Conservation (phyloP, 2,888 invertebrate genomes). For the Drosophila formosana region DNA sequence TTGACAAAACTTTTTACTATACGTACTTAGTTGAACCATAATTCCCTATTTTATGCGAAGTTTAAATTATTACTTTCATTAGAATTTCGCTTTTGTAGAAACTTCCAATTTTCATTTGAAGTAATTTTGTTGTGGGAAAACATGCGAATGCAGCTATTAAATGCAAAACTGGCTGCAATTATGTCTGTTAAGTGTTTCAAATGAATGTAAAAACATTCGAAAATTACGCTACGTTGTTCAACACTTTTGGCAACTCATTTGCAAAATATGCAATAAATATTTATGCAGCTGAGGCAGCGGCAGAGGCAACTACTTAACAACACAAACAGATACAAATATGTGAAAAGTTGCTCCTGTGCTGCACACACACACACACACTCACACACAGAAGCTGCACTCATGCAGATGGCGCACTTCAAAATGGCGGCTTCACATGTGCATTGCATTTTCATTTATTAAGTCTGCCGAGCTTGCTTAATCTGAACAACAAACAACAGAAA, state of each 20-base stretch:
- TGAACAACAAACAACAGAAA: constrained; percentile 52
- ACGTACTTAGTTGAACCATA: too few relatives aligned
- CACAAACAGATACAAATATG: constrained; percentile 79
- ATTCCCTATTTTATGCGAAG: too few relatives aligned
- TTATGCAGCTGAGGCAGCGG: constrained; percentile 68
- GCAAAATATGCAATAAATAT: constrained; percentile 76
- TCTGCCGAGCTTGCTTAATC: constrained; percentile 63
- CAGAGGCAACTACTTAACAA: constrained; percentile 71
- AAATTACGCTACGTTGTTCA: constrained; percentile 34
- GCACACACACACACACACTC: constrained; percentile 21
- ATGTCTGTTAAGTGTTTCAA: constrained; percentile 37
- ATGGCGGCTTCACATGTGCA: constrained; percentile 54
- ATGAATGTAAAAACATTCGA: constrained; percentile 48
- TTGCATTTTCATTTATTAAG: constrained; percentile 73
- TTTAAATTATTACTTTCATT: too few relatives aligned
- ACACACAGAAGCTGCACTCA: not conserved
- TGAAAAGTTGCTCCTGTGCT: constrained; percentile 65
- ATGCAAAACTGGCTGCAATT: constrained; percentile 32
- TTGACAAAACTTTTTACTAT: not conserved
- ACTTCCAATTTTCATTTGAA: not conserved
- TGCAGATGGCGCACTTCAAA: constrained; percentile 50
- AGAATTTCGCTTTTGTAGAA: not conserved
- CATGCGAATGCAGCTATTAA: constrained; percentile 22
- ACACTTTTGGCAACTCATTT: constrained; percentile 68
- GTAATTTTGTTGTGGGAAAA: not conserved